These are phyloP conservation scores for Eolophus roseicapilla DNA, from an alignment of 2,113 vertebrate genomes.

Conservation along the genomic window DNA sequence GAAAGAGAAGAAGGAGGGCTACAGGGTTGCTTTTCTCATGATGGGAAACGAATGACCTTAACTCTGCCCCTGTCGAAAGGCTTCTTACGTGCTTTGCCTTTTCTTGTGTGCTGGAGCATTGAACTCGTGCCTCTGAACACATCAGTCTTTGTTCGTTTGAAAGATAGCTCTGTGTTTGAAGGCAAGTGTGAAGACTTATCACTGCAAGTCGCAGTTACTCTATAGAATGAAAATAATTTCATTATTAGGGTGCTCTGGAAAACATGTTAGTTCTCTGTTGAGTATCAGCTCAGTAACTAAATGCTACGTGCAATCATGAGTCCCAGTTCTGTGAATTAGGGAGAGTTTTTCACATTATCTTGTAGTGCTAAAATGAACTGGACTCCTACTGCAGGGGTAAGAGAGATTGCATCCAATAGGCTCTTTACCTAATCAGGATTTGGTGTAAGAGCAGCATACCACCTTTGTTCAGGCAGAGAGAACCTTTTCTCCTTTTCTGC, in stretches of 20 bases:
- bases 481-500: neutral
- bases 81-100: neutral
- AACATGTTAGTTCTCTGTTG: neutral
- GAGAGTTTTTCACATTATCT: neutral
- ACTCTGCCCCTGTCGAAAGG: constrained; percentile 12
- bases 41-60: neutral
- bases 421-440: neutral
- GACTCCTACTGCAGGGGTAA: neutral
- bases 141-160: neutral
- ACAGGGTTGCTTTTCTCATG: neutral
- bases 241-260: neutral
- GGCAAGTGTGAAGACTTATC: neutral
- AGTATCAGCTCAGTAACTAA: neutral
- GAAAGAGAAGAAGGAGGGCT: neutral
- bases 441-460: neutral
- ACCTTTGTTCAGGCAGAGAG: neutral
- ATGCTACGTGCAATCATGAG: neutral
- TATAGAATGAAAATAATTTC: neutral
- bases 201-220: neutral
- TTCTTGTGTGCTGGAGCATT: neutral
- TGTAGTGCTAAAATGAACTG: neutral
- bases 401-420: neutral
- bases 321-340: neutral
- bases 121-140: neutral
- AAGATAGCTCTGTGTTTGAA: neutral